Conservation (phyloP, 2,113 vertebrate genomes). For the Microcebus griseorufus region DNA sequence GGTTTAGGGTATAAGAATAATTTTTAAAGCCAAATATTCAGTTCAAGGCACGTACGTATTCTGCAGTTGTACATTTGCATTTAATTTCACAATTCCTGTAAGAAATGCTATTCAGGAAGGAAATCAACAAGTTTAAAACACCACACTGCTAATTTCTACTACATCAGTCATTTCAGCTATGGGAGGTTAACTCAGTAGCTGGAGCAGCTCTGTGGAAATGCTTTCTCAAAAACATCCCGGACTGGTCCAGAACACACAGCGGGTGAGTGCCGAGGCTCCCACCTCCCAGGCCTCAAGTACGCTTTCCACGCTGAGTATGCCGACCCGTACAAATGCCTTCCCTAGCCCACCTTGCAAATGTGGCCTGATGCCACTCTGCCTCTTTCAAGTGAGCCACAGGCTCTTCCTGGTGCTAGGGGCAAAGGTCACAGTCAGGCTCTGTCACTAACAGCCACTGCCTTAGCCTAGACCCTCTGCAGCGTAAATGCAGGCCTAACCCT, state of each 20-base stretch:
- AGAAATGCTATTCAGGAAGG: background rate
- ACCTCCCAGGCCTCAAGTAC: accelerated
- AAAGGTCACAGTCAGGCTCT: background rate
- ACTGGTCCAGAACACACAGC: accelerated
- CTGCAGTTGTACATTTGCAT: background rate
- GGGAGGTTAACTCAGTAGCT: background rate
- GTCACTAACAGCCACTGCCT: background rate
- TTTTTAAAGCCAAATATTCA: background rate
- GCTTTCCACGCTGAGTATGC: background rate
- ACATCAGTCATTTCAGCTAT: accelerated
- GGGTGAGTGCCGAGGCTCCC: accelerated
- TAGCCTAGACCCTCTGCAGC: background rate
- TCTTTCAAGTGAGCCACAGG: background rate
- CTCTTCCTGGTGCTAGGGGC: background rate
- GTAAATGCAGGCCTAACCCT: background rate
- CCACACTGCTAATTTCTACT: background rate
- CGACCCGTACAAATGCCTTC: background rate
- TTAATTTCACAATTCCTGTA: background rate
- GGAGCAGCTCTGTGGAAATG: background rate
- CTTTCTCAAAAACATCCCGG: accelerated
- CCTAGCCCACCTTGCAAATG: background rate
- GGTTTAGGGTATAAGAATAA: background rate
- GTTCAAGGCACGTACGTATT: background rate
- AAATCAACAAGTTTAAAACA: background rate
- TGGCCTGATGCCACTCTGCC: background rate